Conservation (phyloP, 2,888 invertebrate genomes). For the Rhingia rostrata region DNA sequence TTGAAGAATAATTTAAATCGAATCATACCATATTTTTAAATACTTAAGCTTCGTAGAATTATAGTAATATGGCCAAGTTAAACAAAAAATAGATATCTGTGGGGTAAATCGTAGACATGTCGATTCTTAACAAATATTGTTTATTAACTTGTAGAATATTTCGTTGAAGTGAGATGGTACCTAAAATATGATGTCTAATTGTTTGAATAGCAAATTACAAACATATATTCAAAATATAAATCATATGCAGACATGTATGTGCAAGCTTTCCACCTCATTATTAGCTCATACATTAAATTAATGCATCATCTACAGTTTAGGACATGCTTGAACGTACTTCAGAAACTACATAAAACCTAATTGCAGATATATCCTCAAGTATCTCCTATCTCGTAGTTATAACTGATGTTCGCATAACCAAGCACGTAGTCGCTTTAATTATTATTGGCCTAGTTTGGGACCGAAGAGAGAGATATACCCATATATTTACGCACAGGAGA, state of each 20-base stretch:
- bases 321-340: constrained; percentile 36
- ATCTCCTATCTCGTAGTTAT: constrained; percentile 30
- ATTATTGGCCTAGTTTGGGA: constrained; percentile 79
- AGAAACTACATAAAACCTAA: constrained; percentile 67
- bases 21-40: too few species aligned
- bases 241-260: constrained; percentile 16
- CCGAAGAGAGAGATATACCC: constrained; percentile 18
- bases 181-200: too few species aligned
- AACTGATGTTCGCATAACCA: constrained; percentile 47
- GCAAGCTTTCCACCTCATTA: constrained; percentile 47
- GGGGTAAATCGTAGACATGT: too few species aligned
- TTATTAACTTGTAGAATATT: too few species aligned
- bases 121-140: too few species aligned
- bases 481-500: constrained; percentile 10
- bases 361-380: constrained; percentile 61
- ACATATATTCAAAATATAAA: too few species aligned
- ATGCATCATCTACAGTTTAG: constrained; percentile 50
- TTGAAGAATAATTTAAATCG: too few species aligned
- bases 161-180: too few species aligned
- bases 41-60: too few species aligned
- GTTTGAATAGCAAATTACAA: too few species aligned
- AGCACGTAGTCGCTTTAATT: constrained; percentile 80
- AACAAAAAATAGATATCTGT: too few species aligned
- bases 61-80: too few species aligned
- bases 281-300: constrained; percentile 54